Evolutionary conservation across 2,888 invertebrate species (phyloP).

Genomic region (Fragum sueziense): DNA sequence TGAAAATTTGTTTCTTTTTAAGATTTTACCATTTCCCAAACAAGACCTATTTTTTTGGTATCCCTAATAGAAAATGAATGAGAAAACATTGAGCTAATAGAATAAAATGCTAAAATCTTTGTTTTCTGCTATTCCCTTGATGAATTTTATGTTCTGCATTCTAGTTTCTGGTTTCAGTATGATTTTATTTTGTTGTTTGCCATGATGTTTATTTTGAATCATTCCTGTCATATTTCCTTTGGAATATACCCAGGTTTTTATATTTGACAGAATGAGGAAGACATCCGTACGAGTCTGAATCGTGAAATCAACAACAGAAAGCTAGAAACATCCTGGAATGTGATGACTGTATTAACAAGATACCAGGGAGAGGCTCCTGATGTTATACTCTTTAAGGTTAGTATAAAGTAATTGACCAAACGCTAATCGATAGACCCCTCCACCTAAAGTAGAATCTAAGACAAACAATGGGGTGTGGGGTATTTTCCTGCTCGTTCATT

Average conservation of each 20-base stretch:
- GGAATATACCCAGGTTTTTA: too few relatives aligned
- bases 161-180: too few relatives aligned
- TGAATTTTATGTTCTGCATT: not conserved
- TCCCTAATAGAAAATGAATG: not conserved
- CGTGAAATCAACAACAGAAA: conserved; percentile 66
- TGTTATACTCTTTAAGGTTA: conserved; percentile 69
- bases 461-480: too few relatives aligned
- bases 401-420: too few relatives aligned
- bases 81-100: not conserved
- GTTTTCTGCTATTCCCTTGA: not conserved
- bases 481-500: too few relatives aligned
- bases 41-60: not conserved
- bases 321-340: conserved; percentile 65
- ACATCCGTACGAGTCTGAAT: conserved; percentile 61
- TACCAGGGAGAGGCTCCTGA: conserved; percentile 72
- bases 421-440: too few relatives aligned
- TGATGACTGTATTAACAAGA: conserved; percentile 72
- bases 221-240: too few relatives aligned
- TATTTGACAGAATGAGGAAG: conserved; percentile 66
- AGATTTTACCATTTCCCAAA: too few relatives aligned
- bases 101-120: not conserved
- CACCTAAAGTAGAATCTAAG: too few relatives aligned
- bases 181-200: too few relatives aligned
- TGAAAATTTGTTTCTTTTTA: too few relatives aligned
- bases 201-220: too few relatives aligned